Percentiles rank a stretch among this genome's conserved stretches.
phyloP scores from a whole-genome alignment of 2,797 vertebrate species.

The Eulemur coronatus region DNA sequence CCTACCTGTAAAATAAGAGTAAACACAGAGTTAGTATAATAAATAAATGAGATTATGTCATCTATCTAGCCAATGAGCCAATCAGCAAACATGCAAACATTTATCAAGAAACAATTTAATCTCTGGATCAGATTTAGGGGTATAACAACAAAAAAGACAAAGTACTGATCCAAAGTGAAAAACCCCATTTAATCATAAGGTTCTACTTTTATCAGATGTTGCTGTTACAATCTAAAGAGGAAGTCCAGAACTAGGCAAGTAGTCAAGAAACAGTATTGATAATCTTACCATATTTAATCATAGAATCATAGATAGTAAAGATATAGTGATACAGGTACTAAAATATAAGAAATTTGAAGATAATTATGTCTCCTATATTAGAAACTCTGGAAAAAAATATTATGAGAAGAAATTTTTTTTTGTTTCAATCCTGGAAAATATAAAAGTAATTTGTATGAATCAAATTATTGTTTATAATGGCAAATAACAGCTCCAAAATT shows the following conservation, averaged over 20 bases:
- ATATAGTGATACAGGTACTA: background rate
- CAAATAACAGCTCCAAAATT: background rate
- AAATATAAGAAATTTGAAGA: background rate
- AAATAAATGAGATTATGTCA: background rate
- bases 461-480: background rate
- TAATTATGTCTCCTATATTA: background rate
- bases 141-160: background rate
- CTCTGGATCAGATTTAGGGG: background rate
- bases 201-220: background rate
- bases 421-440: background rate
- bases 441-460: background rate
- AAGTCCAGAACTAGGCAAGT: background rate
- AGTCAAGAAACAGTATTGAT: background rate
- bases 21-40: background rate
- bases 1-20: background rate
- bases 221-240: background rate
- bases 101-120: background rate
- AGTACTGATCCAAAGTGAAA: background rate
- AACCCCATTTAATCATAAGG: background rate
- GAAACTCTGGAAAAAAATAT: background rate
- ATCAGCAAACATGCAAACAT: background rate
- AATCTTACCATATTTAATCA: conserved; percentile 5
- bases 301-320: background rate
- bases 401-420: background rate
- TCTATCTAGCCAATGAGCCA: background rate